These are phyloP conservation scores for Toxostoma redivivum DNA, from an alignment of 2,113 vertebrate genomes.

Conservation along the genomic window DNA sequence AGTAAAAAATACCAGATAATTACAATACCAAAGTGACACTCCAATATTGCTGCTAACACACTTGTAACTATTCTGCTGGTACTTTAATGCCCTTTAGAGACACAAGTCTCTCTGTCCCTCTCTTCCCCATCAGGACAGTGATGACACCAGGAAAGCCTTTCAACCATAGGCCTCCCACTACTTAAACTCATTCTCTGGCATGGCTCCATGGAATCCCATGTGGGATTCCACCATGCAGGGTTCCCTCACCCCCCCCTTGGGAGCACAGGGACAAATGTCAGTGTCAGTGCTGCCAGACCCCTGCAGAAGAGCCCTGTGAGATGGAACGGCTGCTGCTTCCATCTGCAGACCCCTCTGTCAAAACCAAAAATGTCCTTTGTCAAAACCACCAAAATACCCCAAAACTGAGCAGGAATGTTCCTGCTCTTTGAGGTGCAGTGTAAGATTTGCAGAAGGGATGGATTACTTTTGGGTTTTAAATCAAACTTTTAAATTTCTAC, in stretches of 20 bases:
- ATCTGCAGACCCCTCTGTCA: neutral
- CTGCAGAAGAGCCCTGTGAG: neutral
- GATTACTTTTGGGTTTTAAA: neutral
- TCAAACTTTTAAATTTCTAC: neutral
- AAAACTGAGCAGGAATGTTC: neutral
- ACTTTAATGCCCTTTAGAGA: neutral
- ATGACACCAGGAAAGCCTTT: neutral
- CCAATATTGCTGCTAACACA: neutral
- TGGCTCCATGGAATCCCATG: neutral
- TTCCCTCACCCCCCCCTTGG: neutral
- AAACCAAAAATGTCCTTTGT: neutral
- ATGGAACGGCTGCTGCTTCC: fast-evolving
- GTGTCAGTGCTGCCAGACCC: neutral
- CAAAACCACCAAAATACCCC: neutral
- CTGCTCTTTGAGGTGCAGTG: neutral
- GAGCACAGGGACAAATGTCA: neutral
- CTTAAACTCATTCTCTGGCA: neutral
- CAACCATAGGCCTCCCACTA: neutral
- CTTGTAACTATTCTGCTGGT: neutral
- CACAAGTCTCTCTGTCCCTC: neutral
- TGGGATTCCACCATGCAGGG: neutral
- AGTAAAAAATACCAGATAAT: neutral
- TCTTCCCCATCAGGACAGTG: neutral
- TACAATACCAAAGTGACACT: neutral
- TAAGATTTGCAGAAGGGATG: neutral